Evolutionary conservation across 2,888 invertebrate species (phyloP).

Genomic region (Leuctra nigra): DNA sequence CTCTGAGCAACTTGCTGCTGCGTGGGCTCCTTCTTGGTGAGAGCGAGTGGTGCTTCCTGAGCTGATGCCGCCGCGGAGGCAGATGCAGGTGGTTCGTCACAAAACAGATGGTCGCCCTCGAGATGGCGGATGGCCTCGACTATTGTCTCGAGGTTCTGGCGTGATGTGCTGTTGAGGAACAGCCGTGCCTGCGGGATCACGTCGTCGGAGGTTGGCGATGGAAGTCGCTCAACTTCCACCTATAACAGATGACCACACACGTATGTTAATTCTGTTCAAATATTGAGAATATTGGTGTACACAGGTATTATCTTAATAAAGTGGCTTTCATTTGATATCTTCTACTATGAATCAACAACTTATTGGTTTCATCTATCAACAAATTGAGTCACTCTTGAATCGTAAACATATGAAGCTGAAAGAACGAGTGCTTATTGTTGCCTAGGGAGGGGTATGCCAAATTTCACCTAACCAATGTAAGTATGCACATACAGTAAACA

Average conservation of each 20-base stretch:
- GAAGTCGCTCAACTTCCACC: slow-evolving; percentile 55
- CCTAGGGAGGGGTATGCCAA: no score
- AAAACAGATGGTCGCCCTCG: slow-evolving; percentile 92
- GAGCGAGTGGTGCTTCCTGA: slow-evolving; percentile 41
- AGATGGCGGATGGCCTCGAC: slow-evolving; percentile 97
- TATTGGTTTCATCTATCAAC: no score
- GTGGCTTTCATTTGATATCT: no score
- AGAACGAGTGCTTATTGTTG: no score
- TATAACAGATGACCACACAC: not conserved
- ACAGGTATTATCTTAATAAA: no score
- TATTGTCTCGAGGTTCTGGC: slow-evolving; percentile 95
- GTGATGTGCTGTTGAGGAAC: slow-evolving; percentile 55
- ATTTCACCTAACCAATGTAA: no score
- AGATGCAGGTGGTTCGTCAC: slow-evolving; percentile 52
- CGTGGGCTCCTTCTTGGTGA: slow-evolving; percentile 43
- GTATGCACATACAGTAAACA: no score
- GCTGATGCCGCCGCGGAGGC: not conserved
- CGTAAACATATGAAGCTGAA: no score
- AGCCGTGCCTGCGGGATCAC: slow-evolving; percentile 41
- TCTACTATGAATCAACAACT: no score
- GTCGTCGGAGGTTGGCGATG: slow-evolving; percentile 42
- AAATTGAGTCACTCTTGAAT: no score
- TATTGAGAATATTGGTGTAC: not conserved
- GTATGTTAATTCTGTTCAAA: not conserved
- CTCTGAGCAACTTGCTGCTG: slow-evolving; percentile 24